Base-by-base conservation (phyloP, 2,888 invertebrate species). In the Acanthacorydalis orientalis region DNA sequence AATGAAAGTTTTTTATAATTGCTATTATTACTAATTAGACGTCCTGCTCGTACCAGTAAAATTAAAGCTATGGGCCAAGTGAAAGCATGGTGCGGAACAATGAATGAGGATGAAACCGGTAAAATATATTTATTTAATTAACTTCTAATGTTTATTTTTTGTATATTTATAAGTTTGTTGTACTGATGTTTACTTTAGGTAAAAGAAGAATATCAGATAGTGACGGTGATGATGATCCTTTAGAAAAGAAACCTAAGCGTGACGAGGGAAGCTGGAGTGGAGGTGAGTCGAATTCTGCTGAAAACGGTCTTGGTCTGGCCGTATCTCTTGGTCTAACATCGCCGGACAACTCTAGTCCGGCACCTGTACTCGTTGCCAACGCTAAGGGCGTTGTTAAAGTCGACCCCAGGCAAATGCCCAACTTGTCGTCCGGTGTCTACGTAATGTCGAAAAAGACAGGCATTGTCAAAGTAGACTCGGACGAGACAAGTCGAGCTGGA, bases 61-160 rank as follows among this genome's bases (percentile, higher is more conserved):
- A 80, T 79, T 44, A 83, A 83, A 55, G 86, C 86, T 0, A 67
- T 86, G 61, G 83, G 83, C 62, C 84, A 86, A 61, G 85, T 87
- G 48, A 87, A 87, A 59, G 81, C 81, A 50, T 88, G 87, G 88
- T 84, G 83, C 54, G 83, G 83, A 11, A 79, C 73, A 1, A 75
- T 73, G 60, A 70, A 70, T 40, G 70, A 74, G 7, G 72, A 72
- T 15, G 74, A 73, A 35, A 43, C 16, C 16, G 43, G 42, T 47
- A 35, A n/a, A n/a, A n/a, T n/a, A 37, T 39, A 46, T 31, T 14
- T 31, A 15, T 12, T 23, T 16, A 16, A 8, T 1, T 12, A 15
- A 41, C 7, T 16, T 4, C 8, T 31, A 31, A 2, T 2, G 7
- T 40, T 4, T 3, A 10, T 41, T 41, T 41, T 7, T 2, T 14